These are phyloP conservation scores for Pseudorhombus dupliciocellatus DNA, from an alignment of 2,113 vertebrate genomes.

Conservation along the genomic window DNA sequence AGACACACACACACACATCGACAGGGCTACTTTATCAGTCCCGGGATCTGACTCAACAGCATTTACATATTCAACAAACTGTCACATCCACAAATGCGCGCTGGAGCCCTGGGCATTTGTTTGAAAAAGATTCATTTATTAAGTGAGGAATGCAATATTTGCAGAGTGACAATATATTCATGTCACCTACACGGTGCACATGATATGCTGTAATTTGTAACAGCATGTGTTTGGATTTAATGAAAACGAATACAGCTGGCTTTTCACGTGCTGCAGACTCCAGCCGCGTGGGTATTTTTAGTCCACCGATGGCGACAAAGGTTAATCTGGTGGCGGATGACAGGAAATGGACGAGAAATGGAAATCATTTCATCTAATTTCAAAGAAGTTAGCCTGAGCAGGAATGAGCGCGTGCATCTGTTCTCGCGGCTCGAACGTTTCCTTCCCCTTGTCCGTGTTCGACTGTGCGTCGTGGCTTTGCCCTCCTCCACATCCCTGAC, in stretches of 20 bases:
- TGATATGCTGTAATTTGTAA: constrained; percentile 29
- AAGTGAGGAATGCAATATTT: constrained; percentile 65
- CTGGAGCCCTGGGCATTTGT: constrained; percentile 54
- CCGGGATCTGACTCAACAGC: constrained; percentile 63
- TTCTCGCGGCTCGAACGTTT: not conserved
- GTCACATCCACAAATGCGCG: constrained; percentile 64
- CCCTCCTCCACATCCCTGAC: constrained; percentile 44
- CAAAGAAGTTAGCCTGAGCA: not conserved
- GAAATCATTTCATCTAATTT: not conserved
- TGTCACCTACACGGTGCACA: constrained; percentile 52
- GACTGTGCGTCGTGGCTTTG: constrained; percentile 17
- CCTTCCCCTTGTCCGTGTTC: constrained; percentile 11
- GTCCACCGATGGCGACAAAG: not conserved
- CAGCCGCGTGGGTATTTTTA: constrained; percentile 33
- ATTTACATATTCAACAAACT: constrained; percentile 80
- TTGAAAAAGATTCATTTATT: constrained; percentile 67
- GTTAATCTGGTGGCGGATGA: constrained; percentile 1
- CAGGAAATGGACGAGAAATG: not conserved
- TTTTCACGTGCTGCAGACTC: constrained; percentile 17
- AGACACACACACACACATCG: constrained; percentile 47
- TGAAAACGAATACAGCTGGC: constrained; percentile 8
- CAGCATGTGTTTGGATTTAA: constrained; percentile 25
- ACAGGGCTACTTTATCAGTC: constrained; percentile 70
- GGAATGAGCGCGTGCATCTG: not conserved
- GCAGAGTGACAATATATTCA: constrained; percentile 65